These are phyloP conservation scores for Muraenolepis orangiensis DNA, from an alignment of 2,797 vertebrate genomes.

Conservation along the genomic window DNA sequence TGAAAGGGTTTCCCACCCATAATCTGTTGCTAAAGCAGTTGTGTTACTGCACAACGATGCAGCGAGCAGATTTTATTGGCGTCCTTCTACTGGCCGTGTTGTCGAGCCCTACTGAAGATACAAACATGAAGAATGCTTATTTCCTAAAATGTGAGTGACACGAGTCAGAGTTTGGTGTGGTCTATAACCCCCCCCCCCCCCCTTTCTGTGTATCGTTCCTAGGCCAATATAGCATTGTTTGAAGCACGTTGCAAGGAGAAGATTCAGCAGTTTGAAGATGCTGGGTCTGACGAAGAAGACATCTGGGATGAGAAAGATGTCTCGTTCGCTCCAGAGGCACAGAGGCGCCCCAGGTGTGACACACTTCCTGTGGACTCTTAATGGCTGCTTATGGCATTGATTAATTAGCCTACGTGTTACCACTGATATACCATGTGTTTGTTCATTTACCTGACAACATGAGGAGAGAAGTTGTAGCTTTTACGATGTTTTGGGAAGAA, in stretches of 20 bases:
- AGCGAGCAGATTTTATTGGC: not conserved
- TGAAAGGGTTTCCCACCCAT: not conserved
- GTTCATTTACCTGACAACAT: not conserved
- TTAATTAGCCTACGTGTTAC: not conserved
- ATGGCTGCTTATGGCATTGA: not conserved
- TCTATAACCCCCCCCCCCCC: constrained; percentile 8
- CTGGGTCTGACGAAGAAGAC: constrained; percentile 95
- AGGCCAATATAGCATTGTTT: constrained; percentile 97
- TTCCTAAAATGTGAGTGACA: not conserved
- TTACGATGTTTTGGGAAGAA: not conserved
- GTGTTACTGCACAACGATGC: not conserved
- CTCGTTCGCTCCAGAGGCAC: constrained; percentile 88
- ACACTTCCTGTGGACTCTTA: not conserved
- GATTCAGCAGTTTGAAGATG: constrained; percentile 98
- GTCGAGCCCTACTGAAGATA: not conserved
- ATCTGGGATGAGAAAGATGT: constrained; percentile 99
- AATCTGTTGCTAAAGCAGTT: not conserved
- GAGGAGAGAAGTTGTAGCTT: too few relatives aligned
- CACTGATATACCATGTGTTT: too few relatives aligned
- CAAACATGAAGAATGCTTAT: not conserved
- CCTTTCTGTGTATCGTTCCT: constrained; percentile 32
- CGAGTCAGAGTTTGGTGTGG: not conserved
- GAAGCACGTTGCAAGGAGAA: constrained; percentile 97
- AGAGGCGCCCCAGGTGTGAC: constrained; percentile 86
- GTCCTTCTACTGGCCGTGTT: not conserved